Conservation (phyloP, 2,888 invertebrate species). For the Adineta ricciae region DNA sequence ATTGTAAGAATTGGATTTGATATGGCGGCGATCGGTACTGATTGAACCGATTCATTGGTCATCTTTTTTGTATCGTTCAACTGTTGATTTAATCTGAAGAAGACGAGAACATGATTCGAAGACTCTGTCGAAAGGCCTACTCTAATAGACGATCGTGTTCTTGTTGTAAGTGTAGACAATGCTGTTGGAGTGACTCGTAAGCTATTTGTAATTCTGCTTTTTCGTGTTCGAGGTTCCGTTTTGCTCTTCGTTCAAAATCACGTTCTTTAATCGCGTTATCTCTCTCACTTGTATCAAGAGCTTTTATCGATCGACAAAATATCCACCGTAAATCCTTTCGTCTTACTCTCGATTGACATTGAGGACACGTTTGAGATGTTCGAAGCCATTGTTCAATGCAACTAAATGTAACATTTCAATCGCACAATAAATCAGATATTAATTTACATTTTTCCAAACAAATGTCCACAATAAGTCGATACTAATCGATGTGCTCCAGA, state of each 20-base stretch:
- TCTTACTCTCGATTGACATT: constrained; percentile 68
- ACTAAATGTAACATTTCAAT: constrained; percentile 36
- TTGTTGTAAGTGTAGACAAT: constrained; percentile 40
- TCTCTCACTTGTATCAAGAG: constrained; percentile 66
- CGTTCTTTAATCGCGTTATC: constrained; percentile 60
- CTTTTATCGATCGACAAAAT: constrained; percentile 63
- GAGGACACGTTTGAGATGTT: constrained; percentile 63
- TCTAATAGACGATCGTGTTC: constrained; percentile 38
- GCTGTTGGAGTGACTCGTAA: constrained; percentile 41
- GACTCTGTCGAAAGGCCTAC: constrained; percentile 23
- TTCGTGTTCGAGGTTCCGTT: constrained; percentile 59
- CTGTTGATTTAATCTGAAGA: neutral
- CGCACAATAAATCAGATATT: neutral
- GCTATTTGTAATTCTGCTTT: constrained; percentile 47
- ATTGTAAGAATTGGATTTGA: neutral
- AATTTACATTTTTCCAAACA: constrained; percentile 62
- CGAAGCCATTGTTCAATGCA: constrained; percentile 70
- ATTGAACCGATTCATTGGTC: neutral
- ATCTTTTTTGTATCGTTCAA: neutral
- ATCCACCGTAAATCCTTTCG: constrained; percentile 64
- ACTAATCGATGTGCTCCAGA: constrained; percentile 73
- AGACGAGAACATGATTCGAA: neutral
- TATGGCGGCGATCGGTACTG: neutral
- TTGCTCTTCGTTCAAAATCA: constrained; percentile 56
- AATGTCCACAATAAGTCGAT: constrained; percentile 77